Conservation (phyloP, 2,888 invertebrate genomes). For the Ischnura elegans region DNA sequence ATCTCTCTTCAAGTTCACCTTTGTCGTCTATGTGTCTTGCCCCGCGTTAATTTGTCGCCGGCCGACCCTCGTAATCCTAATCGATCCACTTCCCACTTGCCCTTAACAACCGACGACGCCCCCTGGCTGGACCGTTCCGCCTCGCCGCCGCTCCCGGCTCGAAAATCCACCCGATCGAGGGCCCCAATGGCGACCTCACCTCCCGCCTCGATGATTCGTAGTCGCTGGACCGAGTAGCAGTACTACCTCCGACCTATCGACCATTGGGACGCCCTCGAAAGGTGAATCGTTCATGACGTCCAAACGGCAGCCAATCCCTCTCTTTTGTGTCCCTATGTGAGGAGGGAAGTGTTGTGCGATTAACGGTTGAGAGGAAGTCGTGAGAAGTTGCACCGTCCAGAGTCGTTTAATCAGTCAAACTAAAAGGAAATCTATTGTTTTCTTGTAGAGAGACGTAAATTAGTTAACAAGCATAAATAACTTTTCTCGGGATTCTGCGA, state of each 20-base stretch:
- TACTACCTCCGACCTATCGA: neutral
- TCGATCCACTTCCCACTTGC: neutral
- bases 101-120: fast-evolving
- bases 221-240: neutral
- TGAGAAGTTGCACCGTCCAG: neutral
- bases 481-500: too few species aligned
- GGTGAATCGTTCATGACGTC: neutral
- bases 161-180: neutral
- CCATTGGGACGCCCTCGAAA: neutral
- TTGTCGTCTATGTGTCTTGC: neutral
- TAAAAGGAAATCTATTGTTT: too few species aligned
- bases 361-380: neutral
- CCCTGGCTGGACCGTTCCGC: neutral
- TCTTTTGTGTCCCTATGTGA: neutral
- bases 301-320: neutral
- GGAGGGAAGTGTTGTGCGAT: neutral
- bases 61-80: neutral
- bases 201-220: neutral
- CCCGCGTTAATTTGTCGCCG: slow-evolving; percentile 29
- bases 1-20: neutral
- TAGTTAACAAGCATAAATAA: too few species aligned
- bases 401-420: neutral
- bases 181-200: neutral
- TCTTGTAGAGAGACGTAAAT: too few species aligned
- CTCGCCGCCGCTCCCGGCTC: neutral